phyloP scores from a whole-genome alignment of 1,140 invertebrate genomes.

The Drosophila subobscura region DNA sequence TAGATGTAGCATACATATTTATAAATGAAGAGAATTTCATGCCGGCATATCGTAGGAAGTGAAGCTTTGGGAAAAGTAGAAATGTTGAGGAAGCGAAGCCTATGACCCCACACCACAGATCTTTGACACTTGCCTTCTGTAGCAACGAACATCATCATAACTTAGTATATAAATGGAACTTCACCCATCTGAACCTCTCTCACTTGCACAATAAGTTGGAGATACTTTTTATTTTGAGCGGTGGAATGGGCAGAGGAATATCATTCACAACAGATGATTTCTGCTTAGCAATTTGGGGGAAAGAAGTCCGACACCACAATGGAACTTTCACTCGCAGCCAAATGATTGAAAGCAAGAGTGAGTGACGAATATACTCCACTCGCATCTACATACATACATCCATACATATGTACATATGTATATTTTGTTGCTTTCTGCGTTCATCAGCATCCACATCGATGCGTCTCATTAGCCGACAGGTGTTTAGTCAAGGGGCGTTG shows the following conservation, averaged over 20 bases:
- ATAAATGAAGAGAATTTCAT: not conserved
- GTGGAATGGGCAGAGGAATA: not conserved
- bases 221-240: not conserved
- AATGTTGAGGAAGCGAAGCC: constrained; percentile 1
- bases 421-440: constrained; percentile 47
- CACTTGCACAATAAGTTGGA: constrained; percentile 5
- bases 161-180: not conserved
- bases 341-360: constrained; percentile 72
- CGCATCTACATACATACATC: too few relatives aligned
- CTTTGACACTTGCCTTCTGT: constrained; percentile 18
- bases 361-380: constrained; percentile 39
- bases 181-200: too few relatives aligned
- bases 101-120: constrained; percentile 21
- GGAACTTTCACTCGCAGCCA: constrained; percentile 63
- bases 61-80: constrained; percentile 19
- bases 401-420: too few relatives aligned
- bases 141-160: constrained; percentile 7
- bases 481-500: constrained; percentile 23
- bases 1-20: not conserved
- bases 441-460: constrained; percentile 26
- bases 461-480: constrained; percentile 55
- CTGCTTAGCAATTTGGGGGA: constrained; percentile 52
- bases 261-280: constrained; percentile 6
- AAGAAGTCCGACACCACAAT: constrained; percentile 51
- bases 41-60: constrained; percentile 2